Evolutionary conservation across 2,888 invertebrate genomes (phyloP).

Genomic region (Patella caerulea): DNA sequence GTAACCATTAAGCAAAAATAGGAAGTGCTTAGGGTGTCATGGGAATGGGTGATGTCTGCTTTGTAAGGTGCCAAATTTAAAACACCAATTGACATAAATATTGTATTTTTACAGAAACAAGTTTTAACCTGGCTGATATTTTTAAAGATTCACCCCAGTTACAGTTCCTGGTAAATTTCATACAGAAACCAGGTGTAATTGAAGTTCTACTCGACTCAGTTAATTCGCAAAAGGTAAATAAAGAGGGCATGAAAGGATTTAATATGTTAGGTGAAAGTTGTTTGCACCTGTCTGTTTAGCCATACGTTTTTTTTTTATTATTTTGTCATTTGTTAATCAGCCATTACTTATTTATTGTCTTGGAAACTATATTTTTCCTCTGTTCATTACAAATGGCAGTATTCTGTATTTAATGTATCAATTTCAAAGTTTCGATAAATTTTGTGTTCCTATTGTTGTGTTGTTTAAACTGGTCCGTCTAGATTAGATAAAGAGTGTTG

Average conservation of each 20-base stretch:
- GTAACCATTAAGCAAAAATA: too few relatives aligned
- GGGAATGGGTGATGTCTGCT: too few relatives aligned
- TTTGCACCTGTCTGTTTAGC: neutral
- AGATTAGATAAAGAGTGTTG: too few relatives aligned
- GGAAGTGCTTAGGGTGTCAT: too few relatives aligned
- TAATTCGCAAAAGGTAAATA: slow-evolving; percentile 43
- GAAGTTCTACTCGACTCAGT: slow-evolving; percentile 46
- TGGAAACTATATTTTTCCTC: too few relatives aligned
- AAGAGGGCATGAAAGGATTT: neutral
- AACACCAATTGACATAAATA: neutral
- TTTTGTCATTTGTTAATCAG: slow-evolving; percentile 27
- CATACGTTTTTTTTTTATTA: neutral
- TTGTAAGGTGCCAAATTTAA: too few relatives aligned
- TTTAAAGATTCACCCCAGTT: slow-evolving; percentile 44
- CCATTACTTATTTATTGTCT: neutral
- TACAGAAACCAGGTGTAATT: slow-evolving; percentile 47
- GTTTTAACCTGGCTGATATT: slow-evolving; percentile 40
- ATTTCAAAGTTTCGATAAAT: too few relatives aligned
- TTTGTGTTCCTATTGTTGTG: too few relatives aligned
- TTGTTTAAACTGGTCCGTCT: too few relatives aligned
- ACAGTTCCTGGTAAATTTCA: slow-evolving; percentile 38
- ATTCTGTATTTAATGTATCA: too few relatives aligned
- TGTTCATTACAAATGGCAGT: too few relatives aligned
- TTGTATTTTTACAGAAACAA: slow-evolving; percentile 36
- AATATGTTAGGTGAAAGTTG: too few relatives aligned